A percentile compares a stretch with the other conserved stretches of the same genome.
Evolutionary conservation across 2,888 invertebrate genomes (phyloP).

Genomic region (Linnaemya tessellans): DNA sequence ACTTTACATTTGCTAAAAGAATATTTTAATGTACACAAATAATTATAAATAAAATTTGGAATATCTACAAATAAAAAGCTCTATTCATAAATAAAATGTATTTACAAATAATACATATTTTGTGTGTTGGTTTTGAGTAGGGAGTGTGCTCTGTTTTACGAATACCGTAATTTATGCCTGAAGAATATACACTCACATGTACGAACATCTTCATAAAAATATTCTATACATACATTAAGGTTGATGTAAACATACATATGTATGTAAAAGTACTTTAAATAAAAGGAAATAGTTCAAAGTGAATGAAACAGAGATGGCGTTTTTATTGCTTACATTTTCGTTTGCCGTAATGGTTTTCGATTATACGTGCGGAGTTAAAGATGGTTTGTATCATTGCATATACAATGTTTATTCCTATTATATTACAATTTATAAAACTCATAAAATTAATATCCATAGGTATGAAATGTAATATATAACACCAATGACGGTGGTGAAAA

Average conservation of each 20-base stretch:
- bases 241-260: conserved; percentile 18
- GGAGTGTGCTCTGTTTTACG: conserved; percentile 47
- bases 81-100: not conserved
- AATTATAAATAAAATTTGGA: not conserved
- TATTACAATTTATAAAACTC: not conserved
- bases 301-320: conserved; percentile 57
- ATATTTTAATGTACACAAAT: too few relatives aligned
- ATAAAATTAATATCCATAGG: not conserved
- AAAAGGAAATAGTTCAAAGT: conserved; percentile 4
- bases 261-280: not conserved
- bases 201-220: not conserved
- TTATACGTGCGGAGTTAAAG: conserved; percentile 54
- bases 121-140: conserved; percentile 21
- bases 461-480: not conserved
- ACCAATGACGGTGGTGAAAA: too few relatives aligned
- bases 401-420: not conserved
- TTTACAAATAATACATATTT: not conserved
- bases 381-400: conserved; percentile 60
- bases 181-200: not conserved
- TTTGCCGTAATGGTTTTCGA: conserved; percentile 55
- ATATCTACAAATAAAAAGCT: not conserved
- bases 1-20: not conserved
- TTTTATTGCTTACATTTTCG: conserved; percentile 55
- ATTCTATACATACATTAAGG: not conserved
- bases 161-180: not conserved